Evolutionary conservation across 2,888 invertebrate genomes (phyloP).

Genomic region (Nymphalis urticae): DNA sequence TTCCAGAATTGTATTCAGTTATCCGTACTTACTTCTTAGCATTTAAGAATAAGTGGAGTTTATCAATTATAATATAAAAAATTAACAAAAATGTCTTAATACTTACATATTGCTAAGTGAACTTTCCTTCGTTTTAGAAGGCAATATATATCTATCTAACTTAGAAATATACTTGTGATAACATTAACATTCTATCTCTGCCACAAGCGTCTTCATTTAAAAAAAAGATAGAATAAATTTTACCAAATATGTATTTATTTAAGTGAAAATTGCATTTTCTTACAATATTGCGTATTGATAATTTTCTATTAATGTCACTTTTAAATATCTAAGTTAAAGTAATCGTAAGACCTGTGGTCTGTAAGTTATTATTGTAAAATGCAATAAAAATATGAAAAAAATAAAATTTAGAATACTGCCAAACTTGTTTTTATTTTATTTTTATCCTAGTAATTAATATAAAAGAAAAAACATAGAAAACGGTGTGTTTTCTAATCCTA

Average conservation of each 20-base stretch:
- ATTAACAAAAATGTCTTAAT: slow-evolving; percentile 20
- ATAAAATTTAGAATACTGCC: slow-evolving; percentile 38
- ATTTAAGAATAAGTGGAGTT: slow-evolving; percentile 28
- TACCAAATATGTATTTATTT: slow-evolving; percentile 47
- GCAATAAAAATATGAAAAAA: slow-evolving; percentile 46
- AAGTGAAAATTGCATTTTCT: slow-evolving; percentile 45
- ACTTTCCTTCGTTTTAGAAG: slow-evolving; percentile 73
- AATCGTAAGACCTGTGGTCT: slow-evolving; percentile 76
- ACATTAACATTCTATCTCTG: slow-evolving; percentile 21
- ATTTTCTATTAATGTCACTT: slow-evolving; percentile 40
- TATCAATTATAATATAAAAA: slow-evolving; percentile 15
- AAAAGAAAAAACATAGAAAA: background rate
- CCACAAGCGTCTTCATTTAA: slow-evolving; percentile 38
- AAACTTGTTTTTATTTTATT: slow-evolving; percentile 42
- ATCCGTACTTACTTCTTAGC: slow-evolving; percentile 35
- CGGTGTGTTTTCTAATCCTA: too few species aligned
- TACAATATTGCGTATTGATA: slow-evolving; percentile 35
- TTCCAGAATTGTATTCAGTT: slow-evolving; percentile 9
- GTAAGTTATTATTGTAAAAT: slow-evolving; percentile 58
- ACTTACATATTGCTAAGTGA: slow-evolving; percentile 29
- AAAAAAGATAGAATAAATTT: slow-evolving; percentile 36
- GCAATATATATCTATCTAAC: slow-evolving; percentile 46
- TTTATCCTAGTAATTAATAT: background rate
- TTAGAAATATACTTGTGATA: slow-evolving; percentile 42
- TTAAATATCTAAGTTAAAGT: slow-evolving; percentile 42